phyloP scores from a whole-genome alignment of 2,113 vertebrate species.

The Hemibagrus wyckioides region DNA sequence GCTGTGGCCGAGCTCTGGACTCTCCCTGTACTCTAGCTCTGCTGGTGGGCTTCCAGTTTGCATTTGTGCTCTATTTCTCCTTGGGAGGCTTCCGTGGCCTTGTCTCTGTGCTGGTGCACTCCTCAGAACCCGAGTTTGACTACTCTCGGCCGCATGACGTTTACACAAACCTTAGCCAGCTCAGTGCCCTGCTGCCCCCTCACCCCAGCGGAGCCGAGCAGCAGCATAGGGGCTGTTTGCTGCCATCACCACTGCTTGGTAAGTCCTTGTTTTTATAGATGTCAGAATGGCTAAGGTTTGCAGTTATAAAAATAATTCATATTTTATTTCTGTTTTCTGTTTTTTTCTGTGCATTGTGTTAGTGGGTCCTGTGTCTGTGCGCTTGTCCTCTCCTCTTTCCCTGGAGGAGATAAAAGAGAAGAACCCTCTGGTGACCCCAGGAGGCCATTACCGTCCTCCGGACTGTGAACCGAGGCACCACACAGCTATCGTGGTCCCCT shows the following conservation, averaged over 20 bases:
- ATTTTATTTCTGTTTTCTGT: not conserved
- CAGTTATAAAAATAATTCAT: not conserved
- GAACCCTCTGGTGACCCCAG: constrained; percentile 81
- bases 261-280: not conserved
- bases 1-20: constrained; percentile 74
- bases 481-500: constrained; percentile 89
- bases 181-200: constrained; percentile 66
- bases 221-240: constrained; percentile 78
- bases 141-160: constrained; percentile 90
- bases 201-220: constrained; percentile 64
- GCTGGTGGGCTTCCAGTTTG: constrained; percentile 91
- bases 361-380: constrained; percentile 90
- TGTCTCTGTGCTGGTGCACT: constrained; percentile 83
- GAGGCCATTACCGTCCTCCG: constrained; percentile 83
- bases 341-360: constrained; percentile 29
- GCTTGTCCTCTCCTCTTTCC: constrained; percentile 78
- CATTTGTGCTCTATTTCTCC: constrained; percentile 93
- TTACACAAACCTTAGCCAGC: constrained; percentile 89
- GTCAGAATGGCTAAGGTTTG: not conserved
- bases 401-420: constrained; percentile 82
- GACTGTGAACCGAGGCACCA: constrained; percentile 84
- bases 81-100: constrained; percentile 89
- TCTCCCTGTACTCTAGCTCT: constrained; percentile 87
- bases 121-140: constrained; percentile 81
- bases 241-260: constrained; percentile 86